Evolutionary conservation across 1,140 invertebrate genomes (phyloP).

Genomic region (Ephestia elutella): DNA sequence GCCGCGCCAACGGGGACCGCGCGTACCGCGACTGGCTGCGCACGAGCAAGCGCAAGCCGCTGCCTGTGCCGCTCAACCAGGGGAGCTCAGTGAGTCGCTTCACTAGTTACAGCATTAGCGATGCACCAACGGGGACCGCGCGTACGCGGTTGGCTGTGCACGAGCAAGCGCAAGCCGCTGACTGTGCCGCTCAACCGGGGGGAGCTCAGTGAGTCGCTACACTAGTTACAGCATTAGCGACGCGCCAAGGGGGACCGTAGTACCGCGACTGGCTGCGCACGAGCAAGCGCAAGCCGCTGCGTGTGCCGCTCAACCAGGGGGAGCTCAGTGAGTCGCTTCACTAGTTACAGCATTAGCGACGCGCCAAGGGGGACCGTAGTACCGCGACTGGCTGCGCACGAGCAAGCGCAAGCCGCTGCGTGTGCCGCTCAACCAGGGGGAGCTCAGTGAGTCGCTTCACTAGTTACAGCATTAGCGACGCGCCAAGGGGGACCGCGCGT

Average conservation of each 20-base stretch:
- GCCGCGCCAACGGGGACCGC: slow-evolving; percentile 58
- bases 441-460: slow-evolving; percentile 62
- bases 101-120: slow-evolving; percentile 21
- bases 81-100: slow-evolving; percentile 71
- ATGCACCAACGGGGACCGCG: slow-evolving; percentile 63
- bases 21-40: slow-evolving; percentile 74
- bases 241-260: slow-evolving; percentile 61
- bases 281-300: slow-evolving; percentile 73
- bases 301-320: slow-evolving; percentile 73
- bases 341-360: slow-evolving; percentile 25
- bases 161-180: slow-evolving; percentile 72
- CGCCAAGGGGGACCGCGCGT: slow-evolving; percentile 66
- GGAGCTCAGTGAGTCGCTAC: slow-evolving; percentile 64
- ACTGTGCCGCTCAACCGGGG: slow-evolving; percentile 75
- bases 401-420: slow-evolving; percentile 74
- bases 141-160: slow-evolving; percentile 73
- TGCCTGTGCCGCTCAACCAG: slow-evolving; percentile 74
- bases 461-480: slow-evolving; percentile 36
- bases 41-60: slow-evolving; percentile 71
- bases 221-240: slow-evolving; percentile 23
- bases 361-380: slow-evolving; percentile 66
- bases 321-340: slow-evolving; percentile 64
- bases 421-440: slow-evolving; percentile 73
- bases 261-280: slow-evolving; percentile 73
- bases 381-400: slow-evolving; percentile 70